Evolutionary conservation across 1,140 invertebrate species (phyloP), one percentile per base, ranked within the genome.

Genomic region (Trigoniulus corallinus): DNA sequence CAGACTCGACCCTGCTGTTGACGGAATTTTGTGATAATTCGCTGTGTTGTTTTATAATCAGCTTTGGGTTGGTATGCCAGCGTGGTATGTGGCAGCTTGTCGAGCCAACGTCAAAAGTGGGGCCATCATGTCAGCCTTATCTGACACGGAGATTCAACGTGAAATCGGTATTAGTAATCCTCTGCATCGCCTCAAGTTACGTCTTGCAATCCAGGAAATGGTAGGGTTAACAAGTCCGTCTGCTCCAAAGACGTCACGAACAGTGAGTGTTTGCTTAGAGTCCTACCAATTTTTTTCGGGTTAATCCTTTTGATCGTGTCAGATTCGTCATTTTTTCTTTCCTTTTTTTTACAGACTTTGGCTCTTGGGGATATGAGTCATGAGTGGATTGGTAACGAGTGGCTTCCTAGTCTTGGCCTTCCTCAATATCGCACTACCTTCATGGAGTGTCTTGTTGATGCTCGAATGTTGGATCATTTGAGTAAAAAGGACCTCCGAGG

Each of bases 351-450:
- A 20, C 56, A 71, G 60, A 92, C 88, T 50, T 73, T 98, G 62
- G 95, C 95, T 45, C 98, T 97, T 72, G 95, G 95, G 53, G 94
- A 99, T 70, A 99, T 99, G 96, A 98, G 98, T 73, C 96, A 99
- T 69, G 94, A 98, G 74, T 99, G 95, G 94, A 94, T 99, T 60
- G 96, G 94, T 52, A 99, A 99, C 69, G 82, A 87, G 58, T 99
- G 96, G 96, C 73, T 99, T 54, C 91, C 91, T 4, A 82, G 82
- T 47, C 72, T 99, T 47, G 95, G 94, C 41, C 71, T 99, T 62
- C 66, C 67, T 23, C 74, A 76, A 60, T 98, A 98, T 72, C 75
- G 95, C 54, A 89, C 88, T 52, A 94, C 93, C 44, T 99, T 99
- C 66, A 99, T 99, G 96, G 96, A 99, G 73, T 98, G 94, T 72